A percentile compares a stretch with the other conserved stretches of the same genome.
Evolutionary conservation across 2,113 vertebrate species (phyloP).

Genomic region (Ictidomys tridecemlineatus): DNA sequence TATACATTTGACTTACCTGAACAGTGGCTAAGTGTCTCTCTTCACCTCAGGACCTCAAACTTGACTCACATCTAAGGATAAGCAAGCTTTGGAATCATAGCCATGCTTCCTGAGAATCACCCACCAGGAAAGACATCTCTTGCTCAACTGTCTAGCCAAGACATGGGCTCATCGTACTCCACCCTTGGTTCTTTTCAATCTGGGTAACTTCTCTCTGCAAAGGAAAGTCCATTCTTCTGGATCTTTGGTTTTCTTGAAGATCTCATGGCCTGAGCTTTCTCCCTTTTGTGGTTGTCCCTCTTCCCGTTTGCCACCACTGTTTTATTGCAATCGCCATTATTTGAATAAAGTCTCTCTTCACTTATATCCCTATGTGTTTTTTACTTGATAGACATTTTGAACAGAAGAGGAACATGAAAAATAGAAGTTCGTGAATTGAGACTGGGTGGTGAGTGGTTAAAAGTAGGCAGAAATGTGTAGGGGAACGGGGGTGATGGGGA

Average conservation of each 20-base stretch:
- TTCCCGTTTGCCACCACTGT: neutral
- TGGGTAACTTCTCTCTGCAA: neutral
- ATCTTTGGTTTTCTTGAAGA: neutral
- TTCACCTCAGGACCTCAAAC: neutral
- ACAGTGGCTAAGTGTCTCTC: neutral
- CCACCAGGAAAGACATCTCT: neutral
- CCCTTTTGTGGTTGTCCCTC: neutral
- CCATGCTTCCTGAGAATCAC: neutral
- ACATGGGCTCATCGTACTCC: fast-evolving
- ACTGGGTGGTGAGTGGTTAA: neutral
- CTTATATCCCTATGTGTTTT: neutral
- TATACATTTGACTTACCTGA: neutral
- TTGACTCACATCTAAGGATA: neutral
- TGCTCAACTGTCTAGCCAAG: neutral
- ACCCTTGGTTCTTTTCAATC: neutral
- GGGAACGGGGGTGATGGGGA: neutral
- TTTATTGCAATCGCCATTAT: neutral
- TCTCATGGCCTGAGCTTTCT: neutral
- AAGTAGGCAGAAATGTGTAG: neutral
- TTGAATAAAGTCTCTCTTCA: neutral
- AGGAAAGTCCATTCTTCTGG: neutral
- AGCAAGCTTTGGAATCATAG: neutral
- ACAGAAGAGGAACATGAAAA: neutral
- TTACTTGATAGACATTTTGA: neutral
- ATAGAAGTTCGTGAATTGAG: neutral